Conservation (phyloP, 2,888 invertebrate species). For the Elysia crispata region DNA sequence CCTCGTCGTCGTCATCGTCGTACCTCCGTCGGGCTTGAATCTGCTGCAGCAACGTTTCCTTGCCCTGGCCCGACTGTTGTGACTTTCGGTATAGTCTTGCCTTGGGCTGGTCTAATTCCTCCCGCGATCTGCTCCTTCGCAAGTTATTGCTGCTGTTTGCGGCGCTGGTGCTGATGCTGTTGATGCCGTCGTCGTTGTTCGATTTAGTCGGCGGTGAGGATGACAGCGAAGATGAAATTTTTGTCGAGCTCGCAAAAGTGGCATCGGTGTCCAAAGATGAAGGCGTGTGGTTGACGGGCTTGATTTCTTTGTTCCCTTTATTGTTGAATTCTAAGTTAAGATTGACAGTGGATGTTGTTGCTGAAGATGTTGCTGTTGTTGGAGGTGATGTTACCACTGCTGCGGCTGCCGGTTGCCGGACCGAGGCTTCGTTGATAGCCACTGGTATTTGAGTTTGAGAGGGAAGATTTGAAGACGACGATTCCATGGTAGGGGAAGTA, state of each 20-base stretch:
- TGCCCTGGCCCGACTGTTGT: slow-evolving; percentile 2
- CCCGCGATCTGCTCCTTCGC: slow-evolving; percentile 38
- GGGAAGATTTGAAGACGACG: too few species aligned
- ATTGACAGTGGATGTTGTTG: not conserved
- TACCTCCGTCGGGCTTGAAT: slow-evolving; percentile 37
- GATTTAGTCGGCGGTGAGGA: too few species aligned
- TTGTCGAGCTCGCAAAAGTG: too few species aligned
- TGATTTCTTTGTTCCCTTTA: not conserved
- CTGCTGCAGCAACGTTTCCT: slow-evolving; percentile 40
- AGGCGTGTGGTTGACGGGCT: too few species aligned
- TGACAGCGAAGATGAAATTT: too few species aligned
- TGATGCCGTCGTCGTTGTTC: not conserved
- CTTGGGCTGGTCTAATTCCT: slow-evolving; percentile 42
- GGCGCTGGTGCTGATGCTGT: not conserved
- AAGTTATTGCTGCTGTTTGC: slow-evolving; percentile 25
- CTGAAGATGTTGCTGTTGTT: not conserved
- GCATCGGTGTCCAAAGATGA: too few species aligned
- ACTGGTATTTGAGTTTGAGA: too few species aligned
- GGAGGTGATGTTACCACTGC: too few species aligned
- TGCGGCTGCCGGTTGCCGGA: too few species aligned
- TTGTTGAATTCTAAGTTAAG: too few species aligned
- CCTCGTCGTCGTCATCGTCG: not conserved
- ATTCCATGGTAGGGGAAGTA: too few species aligned
- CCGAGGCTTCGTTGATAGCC: too few species aligned
- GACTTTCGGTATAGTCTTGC: not conserved